Evolutionary conservation across 2,113 vertebrate species (phyloP).

Genomic region (Dasypus novemcinctus): DNA sequence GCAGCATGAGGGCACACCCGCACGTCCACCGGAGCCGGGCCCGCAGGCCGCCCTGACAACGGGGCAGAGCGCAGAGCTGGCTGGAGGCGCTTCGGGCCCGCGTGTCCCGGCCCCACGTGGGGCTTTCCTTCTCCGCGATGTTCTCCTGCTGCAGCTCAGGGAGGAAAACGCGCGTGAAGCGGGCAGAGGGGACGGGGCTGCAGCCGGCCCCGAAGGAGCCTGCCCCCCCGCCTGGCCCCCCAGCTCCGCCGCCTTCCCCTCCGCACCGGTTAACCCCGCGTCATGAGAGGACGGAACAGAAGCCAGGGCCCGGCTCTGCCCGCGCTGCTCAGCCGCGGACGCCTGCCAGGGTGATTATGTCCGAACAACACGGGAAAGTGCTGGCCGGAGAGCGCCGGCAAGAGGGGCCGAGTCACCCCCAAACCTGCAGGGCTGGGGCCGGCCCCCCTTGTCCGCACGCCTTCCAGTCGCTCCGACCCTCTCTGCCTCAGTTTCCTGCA

Average conservation of each 20-base stretch:
- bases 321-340: too few relatives aligned
- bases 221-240: background rate
- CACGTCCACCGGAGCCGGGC: too few relatives aligned
- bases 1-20: too few relatives aligned
- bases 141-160: background rate
- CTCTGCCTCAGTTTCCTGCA: too few relatives aligned
- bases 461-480: too few relatives aligned
- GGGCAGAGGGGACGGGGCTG: fast-evolving
- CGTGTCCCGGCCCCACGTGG: background rate
- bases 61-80: fast-evolving
- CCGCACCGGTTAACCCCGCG: background rate
- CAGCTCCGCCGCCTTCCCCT: background rate
- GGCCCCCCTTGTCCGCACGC: background rate
- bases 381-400: too few relatives aligned
- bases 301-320: too few relatives aligned
- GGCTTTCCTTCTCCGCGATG: background rate
- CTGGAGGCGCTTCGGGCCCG: fast-evolving
- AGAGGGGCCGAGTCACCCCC: too few relatives aligned
- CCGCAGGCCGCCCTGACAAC: fast-evolving
- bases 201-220: fast-evolving
- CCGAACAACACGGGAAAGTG: too few relatives aligned
- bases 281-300: conserved; percentile 52
- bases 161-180: fast-evolving
- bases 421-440: too few relatives aligned
- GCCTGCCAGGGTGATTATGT: too few relatives aligned